Percentiles rank a stretch among this genome's conserved stretches.
These are phyloP conservation scores for Micrastur ruficollis DNA, from an alignment of 2,797 vertebrate genomes.

Conservation along the genomic window DNA sequence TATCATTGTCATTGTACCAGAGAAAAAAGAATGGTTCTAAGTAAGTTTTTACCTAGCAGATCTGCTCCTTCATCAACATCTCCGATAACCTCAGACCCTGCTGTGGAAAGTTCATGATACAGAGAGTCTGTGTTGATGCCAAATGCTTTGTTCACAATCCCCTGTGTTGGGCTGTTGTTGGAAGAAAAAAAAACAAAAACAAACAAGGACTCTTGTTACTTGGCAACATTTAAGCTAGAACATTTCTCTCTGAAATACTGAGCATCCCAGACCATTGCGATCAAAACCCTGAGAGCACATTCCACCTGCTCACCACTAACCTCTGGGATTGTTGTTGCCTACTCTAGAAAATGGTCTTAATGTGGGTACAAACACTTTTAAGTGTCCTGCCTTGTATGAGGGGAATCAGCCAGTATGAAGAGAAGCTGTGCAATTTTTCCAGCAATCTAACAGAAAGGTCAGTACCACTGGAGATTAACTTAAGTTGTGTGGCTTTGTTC, in stretches of 20 bases:
- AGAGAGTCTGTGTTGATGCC: constrained; percentile 98
- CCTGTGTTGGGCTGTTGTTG: constrained; percentile 89
- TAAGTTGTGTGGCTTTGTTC: background rate
- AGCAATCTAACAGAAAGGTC: background rate
- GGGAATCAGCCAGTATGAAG: background rate
- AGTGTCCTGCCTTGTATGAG: background rate
- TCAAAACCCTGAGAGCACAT: background rate
- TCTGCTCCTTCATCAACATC: constrained; percentile 98
- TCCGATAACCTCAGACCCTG: constrained; percentile 95
- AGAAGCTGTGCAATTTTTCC: background rate
- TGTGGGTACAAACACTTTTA: background rate
- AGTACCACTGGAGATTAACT: background rate
- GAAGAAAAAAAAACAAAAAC: background rate
- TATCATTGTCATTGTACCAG: background rate
- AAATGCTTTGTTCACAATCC: constrained; percentile 97
- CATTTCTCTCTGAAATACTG: background rate
- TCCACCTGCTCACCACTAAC: background rate
- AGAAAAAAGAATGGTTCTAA: background rate
- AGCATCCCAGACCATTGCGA: background rate
- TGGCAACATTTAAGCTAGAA: background rate
- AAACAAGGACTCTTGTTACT: background rate
- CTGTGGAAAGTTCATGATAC: constrained; percentile 95
- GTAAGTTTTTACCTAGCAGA: constrained; percentile 85
- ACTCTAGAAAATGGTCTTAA: background rate
- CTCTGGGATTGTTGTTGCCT: background rate